Evolutionary conservation across 2,797 vertebrate species (phyloP).

Genomic region (Peromyscus aztecus): DNA sequence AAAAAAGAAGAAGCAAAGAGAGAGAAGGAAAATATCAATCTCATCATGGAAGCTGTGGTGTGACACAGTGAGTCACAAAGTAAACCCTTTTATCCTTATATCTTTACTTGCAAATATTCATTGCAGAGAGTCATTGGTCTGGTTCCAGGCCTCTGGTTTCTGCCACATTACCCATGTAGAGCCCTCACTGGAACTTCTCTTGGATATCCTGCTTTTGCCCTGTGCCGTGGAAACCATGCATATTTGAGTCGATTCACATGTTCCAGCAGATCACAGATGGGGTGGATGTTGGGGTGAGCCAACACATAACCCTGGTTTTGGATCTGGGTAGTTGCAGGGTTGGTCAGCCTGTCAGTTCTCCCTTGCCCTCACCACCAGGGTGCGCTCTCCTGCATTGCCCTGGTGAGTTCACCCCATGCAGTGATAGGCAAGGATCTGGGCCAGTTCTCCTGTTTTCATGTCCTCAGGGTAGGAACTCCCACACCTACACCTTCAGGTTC

Average conservation of each 20-base stretch:
- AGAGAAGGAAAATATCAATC: not conserved
- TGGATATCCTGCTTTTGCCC: not conserved
- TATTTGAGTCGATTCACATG: not conserved
- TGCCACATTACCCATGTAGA: not conserved
- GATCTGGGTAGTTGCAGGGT: not conserved
- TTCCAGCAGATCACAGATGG: not conserved
- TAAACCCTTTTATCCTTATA: not conserved
- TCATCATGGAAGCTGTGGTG: not conserved
- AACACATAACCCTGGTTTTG: not conserved
- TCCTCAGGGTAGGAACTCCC: not conserved
- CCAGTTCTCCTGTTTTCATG: not conserved
- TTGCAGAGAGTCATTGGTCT: not conserved
- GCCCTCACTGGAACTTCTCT: not conserved
- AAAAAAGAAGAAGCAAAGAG: not conserved
- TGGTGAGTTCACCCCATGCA: not conserved
- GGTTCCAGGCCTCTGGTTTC: not conserved
- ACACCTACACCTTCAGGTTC: not conserved
- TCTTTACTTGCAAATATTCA: not conserved
- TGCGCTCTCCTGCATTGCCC: not conserved
- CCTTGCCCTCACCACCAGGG: not conserved
- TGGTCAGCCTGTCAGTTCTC: not conserved
- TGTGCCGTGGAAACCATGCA: not conserved
- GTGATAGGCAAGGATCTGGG: not conserved
- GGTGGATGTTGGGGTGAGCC: not conserved
- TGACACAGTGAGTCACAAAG: not conserved